Conservation (phyloP, 1,140 invertebrate genomes). For the Papilio machaon region DNA sequence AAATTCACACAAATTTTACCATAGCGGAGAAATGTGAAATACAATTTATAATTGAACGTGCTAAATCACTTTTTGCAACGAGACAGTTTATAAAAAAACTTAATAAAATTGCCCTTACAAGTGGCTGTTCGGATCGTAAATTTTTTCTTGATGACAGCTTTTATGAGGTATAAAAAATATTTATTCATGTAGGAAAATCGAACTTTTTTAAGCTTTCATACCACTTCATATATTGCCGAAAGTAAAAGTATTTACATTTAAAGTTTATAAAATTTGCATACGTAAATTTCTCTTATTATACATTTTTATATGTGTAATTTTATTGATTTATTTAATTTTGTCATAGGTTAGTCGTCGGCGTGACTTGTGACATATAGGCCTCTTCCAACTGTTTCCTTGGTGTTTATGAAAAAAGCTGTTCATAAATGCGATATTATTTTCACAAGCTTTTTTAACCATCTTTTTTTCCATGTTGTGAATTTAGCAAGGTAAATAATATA, state of each 20-base stretch:
- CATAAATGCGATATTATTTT: too few species aligned
- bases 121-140: constrained; percentile 2
- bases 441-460: too few species aligned
- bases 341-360: too few species aligned
- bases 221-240: neutral
- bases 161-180: constrained; percentile 28
- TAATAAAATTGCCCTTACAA: constrained; percentile 28
- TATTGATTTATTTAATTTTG: too few species aligned
- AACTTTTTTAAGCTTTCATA: neutral
- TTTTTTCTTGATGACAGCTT: constrained; percentile 11
- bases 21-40: neutral
- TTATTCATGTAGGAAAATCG: constrained; percentile 22
- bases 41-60: neutral
- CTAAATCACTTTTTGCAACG: neutral
- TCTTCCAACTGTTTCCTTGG: too few species aligned
- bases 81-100: constrained; percentile 11
- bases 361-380: too few species aligned
- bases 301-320: too few species aligned
- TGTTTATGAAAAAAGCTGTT: too few species aligned
- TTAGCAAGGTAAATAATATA: too few species aligned
- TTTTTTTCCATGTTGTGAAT: too few species aligned
- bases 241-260: neutral
- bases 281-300: too few species aligned
- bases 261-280: neutral
- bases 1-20: neutral